These are phyloP conservation scores for Neolamprologus kungweensis DNA, from an alignment of 2,113 vertebrate species.

Conservation along the genomic window DNA sequence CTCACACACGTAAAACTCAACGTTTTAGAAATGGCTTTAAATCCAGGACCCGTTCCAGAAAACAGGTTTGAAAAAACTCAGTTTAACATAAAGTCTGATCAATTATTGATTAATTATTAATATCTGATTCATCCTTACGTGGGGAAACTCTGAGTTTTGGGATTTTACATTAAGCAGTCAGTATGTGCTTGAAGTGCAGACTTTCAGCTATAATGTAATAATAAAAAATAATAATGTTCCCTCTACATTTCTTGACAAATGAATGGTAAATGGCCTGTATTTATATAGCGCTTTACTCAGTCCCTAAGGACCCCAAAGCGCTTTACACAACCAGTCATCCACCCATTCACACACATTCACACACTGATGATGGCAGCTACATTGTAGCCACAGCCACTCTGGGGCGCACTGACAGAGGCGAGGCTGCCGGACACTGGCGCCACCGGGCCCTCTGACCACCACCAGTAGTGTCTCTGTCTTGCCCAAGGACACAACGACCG, in stretches of 20 bases:
- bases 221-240: neutral
- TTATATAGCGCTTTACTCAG: fast-evolving
- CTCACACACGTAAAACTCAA: neutral
- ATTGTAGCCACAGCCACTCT: fast-evolving
- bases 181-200: neutral
- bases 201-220: neutral
- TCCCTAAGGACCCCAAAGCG: neutral
- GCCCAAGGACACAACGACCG: neutral
- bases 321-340: fast-evolving
- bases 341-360: fast-evolving
- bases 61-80: neutral
- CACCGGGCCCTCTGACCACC: fast-evolving
- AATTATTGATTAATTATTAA: neutral
- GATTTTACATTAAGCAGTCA: neutral
- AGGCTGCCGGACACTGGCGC: fast-evolving
- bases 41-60: neutral
- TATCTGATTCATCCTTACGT: neutral
- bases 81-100: neutral
- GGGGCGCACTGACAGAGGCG: neutral
- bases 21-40: fast-evolving
- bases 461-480: neutral
- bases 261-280: neutral
- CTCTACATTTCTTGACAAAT: neutral
- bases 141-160: neutral
- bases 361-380: fast-evolving